Evolutionary conservation across 2,113 vertebrate genomes (phyloP).

Genomic region (Larimichthys crocea): DNA sequence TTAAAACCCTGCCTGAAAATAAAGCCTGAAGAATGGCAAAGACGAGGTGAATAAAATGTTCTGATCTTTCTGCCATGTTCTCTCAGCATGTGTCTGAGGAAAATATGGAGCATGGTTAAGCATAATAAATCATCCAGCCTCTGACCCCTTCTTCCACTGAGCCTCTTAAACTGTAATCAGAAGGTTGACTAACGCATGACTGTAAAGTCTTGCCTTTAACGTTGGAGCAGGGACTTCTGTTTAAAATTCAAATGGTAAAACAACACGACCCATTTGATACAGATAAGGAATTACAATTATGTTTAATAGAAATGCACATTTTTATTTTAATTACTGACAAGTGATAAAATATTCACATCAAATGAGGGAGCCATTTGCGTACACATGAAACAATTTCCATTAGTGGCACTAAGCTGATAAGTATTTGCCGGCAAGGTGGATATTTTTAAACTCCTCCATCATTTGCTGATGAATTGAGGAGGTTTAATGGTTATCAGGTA

Average conservation of each 20-base stretch:
- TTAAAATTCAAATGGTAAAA: conserved; percentile 13
- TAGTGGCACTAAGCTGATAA: conserved; percentile 76
- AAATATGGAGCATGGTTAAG: background rate
- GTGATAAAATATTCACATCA: conserved; percentile 66
- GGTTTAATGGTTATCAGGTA: conserved; percentile 51
- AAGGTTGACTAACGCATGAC: background rate
- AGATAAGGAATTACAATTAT: conserved; percentile 57
- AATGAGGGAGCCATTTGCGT: conserved; percentile 63
- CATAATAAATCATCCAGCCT: background rate
- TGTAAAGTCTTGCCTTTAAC: background rate
- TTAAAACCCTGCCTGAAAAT: background rate
- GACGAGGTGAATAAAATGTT: background rate
- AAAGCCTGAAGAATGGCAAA: background rate
- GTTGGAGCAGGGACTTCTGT: background rate
- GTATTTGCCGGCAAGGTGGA: conserved; percentile 54
- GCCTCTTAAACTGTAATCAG: conserved; percentile 16
- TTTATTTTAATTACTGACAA: conserved; percentile 70
- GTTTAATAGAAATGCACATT: conserved; percentile 61
- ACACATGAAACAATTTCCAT: conserved; percentile 79
- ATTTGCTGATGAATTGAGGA: conserved; percentile 76
- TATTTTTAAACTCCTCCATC: conserved; percentile 72
- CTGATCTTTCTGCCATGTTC: background rate
- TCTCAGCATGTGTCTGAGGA: background rate
- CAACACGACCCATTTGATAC: background rate
- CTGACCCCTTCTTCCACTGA: background rate